Evolutionary conservation across 92 coral and sea anemone genomes (phyloP).

Genomic region (Muricea muricata): DNA sequence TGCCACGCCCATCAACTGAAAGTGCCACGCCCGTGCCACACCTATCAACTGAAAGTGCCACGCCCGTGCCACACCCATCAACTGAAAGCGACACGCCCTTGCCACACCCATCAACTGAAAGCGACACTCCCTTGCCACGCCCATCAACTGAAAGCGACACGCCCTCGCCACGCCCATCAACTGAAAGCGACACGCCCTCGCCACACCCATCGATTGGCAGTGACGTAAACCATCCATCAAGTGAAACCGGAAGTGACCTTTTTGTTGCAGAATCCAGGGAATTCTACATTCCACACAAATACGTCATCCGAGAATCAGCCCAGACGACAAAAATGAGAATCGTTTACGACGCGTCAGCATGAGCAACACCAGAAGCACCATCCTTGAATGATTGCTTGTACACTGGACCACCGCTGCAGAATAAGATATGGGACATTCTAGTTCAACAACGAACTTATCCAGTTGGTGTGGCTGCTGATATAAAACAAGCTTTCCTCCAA

Average conservation of each 20-base stretch:
- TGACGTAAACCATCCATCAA: conserved; percentile 8
- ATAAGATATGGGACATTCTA: conserved; percentile 35
- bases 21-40: neutral
- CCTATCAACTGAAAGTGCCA: conserved; percentile 12
- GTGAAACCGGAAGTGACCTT: neutral
- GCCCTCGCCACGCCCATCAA: neutral
- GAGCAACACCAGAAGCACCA: conserved; percentile 11
- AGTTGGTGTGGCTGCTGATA: conserved; percentile 2
- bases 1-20: conserved; percentile 12
- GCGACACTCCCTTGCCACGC: neutral
- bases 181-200: neutral
- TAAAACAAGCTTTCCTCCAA: too few species aligned
- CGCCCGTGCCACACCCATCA: conserved; percentile 7
- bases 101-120: conserved; percentile 11
- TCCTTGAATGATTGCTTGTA: conserved; percentile 35
- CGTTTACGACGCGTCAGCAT: conserved; percentile 21
- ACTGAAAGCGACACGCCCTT: neutral
- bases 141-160: conserved; percentile 11
- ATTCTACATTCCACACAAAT: conserved; percentile 33
- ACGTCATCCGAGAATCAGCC: conserved; percentile 19
- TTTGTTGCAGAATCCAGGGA: neutral
- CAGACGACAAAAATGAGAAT: conserved; percentile 33
- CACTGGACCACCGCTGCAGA: conserved; percentile 31
- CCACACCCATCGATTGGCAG: conserved; percentile 15
- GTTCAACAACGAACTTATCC: conserved; percentile 23